Percentiles rank a stretch among this genome's conserved stretches.
Conservation (phyloP, 2,797 vertebrate species). For the Pempheris klunzingeri region DNA sequence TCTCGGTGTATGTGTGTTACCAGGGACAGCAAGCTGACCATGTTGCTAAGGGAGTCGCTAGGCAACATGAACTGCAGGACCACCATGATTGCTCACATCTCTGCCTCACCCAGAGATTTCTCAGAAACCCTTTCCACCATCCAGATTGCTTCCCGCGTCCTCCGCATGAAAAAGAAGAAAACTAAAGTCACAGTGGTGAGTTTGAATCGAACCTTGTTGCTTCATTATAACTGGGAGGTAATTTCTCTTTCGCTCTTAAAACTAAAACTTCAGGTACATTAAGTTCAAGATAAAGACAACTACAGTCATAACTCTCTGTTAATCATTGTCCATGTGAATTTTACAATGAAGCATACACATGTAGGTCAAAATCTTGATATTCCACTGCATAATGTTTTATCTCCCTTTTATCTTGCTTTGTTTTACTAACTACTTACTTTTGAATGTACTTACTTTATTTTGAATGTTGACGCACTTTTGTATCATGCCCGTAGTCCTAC, state of each 20-base stretch:
- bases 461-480: constrained; percentile 3
- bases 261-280: constrained; percentile 27
- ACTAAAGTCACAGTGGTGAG: constrained; percentile 93
- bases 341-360: background rate
- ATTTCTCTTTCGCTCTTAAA: constrained; percentile 18
- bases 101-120: constrained; percentile 92
- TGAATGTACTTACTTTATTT: constrained; percentile 1
- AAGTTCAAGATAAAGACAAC: constrained; percentile 24
- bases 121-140: constrained; percentile 97
- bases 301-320: constrained; percentile 11
- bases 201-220: constrained; percentile 39
- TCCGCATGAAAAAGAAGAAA: constrained; percentile 99
- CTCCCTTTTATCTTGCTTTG: too few species aligned
- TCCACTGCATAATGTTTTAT: background rate
- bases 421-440: too few species aligned
- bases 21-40: constrained; percentile 99
- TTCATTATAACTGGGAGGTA: background rate
- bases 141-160: constrained; percentile 96
- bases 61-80: constrained; percentile 99
- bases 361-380: constrained; percentile 1
- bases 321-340: background rate
- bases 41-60: constrained; percentile 97
- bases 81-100: constrained; percentile 99
- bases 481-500: background rate
- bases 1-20: constrained; percentile 73